A percentile compares a stretch with the other conserved stretches of the same genome.
Evolutionary conservation across 1,140 invertebrate species (phyloP).

Genomic region (Bombus vancouverensis): DNA sequence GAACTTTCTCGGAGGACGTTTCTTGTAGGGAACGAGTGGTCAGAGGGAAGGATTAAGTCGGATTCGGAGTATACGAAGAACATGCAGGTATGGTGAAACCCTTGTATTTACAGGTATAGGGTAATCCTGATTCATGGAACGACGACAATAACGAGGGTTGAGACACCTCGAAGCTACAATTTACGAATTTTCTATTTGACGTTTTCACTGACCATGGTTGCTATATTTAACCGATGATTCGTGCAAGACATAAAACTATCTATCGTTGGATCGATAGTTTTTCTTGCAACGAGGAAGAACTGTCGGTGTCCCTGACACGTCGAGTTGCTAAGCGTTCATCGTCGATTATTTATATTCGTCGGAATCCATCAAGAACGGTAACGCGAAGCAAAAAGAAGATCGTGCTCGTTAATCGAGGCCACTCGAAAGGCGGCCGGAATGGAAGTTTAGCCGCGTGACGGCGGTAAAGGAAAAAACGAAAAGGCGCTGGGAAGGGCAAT

Average conservation of each 20-base stretch:
- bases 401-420: slow-evolving; percentile 50
- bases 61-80: neutral
- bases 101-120: too few relatives aligned
- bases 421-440: slow-evolving; percentile 35
- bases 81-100: too few relatives aligned
- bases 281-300: too few relatives aligned
- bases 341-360: slow-evolving; percentile 24
- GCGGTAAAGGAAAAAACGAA: neutral
- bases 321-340: neutral
- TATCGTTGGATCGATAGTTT: neutral
- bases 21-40: neutral
- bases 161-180: neutral
- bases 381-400: slow-evolving; percentile 46
- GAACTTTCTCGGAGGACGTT: neutral
- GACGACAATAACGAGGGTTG: accelerated
- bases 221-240: too few relatives aligned
- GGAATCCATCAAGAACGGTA: neutral
- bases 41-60: neutral
- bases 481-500: slow-evolving; percentile 62
- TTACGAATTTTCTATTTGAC: accelerated
- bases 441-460: neutral
- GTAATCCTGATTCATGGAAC: too few relatives aligned
- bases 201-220: neutral
- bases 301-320: neutral
- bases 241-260: neutral